phyloP scores from a whole-genome alignment of 2,888 invertebrate genomes.

The Oasisia sp. region DNA sequence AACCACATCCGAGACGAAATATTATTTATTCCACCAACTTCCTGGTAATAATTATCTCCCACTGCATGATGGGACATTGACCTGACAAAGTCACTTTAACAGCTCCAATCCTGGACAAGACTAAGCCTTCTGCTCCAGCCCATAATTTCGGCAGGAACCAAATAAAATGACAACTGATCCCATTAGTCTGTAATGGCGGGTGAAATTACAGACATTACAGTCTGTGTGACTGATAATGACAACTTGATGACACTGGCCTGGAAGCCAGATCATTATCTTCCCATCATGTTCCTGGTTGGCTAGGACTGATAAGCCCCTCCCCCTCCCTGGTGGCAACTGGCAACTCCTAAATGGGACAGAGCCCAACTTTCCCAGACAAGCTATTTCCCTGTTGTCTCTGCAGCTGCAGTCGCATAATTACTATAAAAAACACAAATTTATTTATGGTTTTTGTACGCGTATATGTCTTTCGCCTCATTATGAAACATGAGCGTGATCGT shows the following conservation, averaged over 20 bases:
- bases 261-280: background rate
- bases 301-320: background rate
- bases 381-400: background rate
- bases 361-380: background rate
- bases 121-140: background rate
- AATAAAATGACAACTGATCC: background rate
- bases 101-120: too few species aligned
- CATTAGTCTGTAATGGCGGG: background rate
- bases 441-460: background rate
- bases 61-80: too few species aligned
- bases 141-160: background rate
- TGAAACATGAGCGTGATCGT: background rate
- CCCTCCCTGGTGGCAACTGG: too few species aligned
- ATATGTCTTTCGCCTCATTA: background rate
- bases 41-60: too few species aligned
- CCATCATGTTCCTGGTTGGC: background rate
- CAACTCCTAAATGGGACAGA: background rate
- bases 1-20: too few species aligned
- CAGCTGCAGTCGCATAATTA: background rate
- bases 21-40: too few species aligned
- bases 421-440: background rate
- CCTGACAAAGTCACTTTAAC: too few species aligned
- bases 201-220: background rate
- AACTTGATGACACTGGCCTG: background rate
- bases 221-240: background rate